Base-by-base conservation (phyloP, 1,140 invertebrate species). In the Lepidurus arcticus region DNA sequence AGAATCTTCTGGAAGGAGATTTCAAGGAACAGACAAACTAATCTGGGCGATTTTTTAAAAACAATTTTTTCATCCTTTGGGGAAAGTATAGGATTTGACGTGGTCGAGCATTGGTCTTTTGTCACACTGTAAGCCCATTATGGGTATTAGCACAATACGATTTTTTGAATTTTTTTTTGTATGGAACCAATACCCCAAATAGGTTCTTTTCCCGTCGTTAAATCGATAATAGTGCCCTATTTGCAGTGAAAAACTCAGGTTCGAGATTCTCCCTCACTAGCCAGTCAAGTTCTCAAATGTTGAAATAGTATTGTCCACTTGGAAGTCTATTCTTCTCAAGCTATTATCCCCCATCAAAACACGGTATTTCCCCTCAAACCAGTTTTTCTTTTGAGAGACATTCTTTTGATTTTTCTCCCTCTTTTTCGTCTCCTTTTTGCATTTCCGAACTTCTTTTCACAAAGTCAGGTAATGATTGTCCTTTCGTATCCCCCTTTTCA, bases 381-480 rank as follows among this genome's bases (percentile, higher is more conserved):
- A n/a, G 16, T 65, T 47, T 65, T 3, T 21, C 53, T 65, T 65
- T 4, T 65, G 13, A 21, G 7, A 21, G 6, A 7, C 53, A 16
- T 65, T 65, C 53, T 65, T 65, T 21, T 65, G 13, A 7, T 1
- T 65, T 65, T 65, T 9, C 16, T 7, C 16, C 16, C 16, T 24
- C 16, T 13, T 7, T n/a, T 13, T n/a, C 0, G 21, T n/a, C 16
- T 65, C 53, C n/a, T 65, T 65, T 65, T 65, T 21, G 16, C 6
- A 16, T 21, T 7, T 6, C 7, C 1, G 6, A 65, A 21, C 13
- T 65, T 65, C 13, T 21, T 65, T 65, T 65, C n/a, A 21, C 10
- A 75, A 53, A 53, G 65, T 78, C 75, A 8, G 45, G 65, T 81
- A 13, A 76, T 77, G 42, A 44, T 74, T 24, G 76, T 81, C 44